Percentiles rank a stretch among this genome's conserved stretches.
Conservation (phyloP, 2,113 vertebrate genomes). For the Tinamus guttatus region DNA sequence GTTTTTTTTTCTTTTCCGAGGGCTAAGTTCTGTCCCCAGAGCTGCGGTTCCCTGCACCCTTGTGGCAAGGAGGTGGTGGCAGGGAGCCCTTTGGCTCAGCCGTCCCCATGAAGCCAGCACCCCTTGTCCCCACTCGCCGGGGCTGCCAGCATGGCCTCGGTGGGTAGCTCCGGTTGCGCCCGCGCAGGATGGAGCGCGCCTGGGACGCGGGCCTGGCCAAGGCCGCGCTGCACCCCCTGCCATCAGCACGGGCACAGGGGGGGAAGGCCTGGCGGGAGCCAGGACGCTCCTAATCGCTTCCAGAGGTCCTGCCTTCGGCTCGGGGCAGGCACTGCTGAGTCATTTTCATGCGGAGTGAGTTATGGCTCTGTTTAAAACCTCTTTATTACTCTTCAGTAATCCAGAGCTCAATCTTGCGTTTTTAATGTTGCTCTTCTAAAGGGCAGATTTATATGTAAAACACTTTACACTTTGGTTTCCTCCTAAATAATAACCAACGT, state of each 20-base stretch:
- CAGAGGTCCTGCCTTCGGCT: conserved; percentile 45
- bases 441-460: conserved; percentile 67
- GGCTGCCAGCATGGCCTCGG: background rate
- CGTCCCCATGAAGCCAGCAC: background rate
- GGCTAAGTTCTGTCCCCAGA: background rate
- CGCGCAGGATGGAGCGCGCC: background rate
- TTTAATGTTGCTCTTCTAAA: conserved; percentile 50
- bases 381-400: conserved; percentile 47
- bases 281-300: conserved; percentile 24
- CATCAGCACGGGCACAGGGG: background rate
- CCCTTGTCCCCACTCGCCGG: background rate
- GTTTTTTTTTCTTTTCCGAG: background rate
- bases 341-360: conserved; percentile 56
- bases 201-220: background rate
- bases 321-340: conserved; percentile 48
- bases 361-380: conserved; percentile 54
- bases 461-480: conserved; percentile 69
- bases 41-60: fast-evolving
- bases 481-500: conserved; percentile 61
- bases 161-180: background rate
- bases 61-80: fast-evolving
- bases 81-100: background rate
- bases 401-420: background rate
- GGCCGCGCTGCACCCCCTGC: background rate
- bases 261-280: background rate